These are phyloP conservation scores for Hephaestus fuliginosus DNA, from an alignment of 2,797 vertebrate genomes.

Conservation along the genomic window DNA sequence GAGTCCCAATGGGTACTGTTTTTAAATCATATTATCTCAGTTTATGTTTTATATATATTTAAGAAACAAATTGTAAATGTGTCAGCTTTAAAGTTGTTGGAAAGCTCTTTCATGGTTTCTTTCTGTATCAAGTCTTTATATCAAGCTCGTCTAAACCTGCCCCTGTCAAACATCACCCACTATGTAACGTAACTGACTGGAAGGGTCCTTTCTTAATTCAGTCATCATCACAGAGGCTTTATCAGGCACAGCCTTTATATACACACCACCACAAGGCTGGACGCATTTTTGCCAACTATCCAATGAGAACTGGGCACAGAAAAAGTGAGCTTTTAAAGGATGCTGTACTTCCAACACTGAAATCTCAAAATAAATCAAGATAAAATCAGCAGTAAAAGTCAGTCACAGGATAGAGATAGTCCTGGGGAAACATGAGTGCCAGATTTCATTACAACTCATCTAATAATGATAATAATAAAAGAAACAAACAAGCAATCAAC, in stretches of 20 bases:
- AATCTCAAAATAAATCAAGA: background rate
- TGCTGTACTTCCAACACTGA: background rate
- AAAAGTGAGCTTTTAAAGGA: background rate
- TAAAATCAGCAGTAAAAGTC: background rate
- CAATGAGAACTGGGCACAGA: background rate
- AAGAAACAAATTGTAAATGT: too few species aligned
- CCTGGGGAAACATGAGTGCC: too few species aligned
- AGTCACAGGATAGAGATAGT: background rate
- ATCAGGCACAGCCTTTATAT: background rate
- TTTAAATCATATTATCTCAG: too few species aligned
- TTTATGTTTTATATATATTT: too few species aligned
- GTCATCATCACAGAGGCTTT: too few species aligned
- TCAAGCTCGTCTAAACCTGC: background rate
- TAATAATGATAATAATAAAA: too few species aligned
- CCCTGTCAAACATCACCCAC: background rate
- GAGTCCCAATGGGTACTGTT: background rate
- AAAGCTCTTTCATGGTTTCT: background rate
- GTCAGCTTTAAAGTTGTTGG: constrained; percentile 6
- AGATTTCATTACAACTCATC: too few species aligned
- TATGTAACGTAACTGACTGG: background rate
- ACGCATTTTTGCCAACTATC: background rate
- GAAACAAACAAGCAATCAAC: too few species aligned
- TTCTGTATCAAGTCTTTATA: background rate
- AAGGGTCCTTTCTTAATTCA: background rate
- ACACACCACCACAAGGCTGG: background rate